Base-by-base conservation (phyloP, 2,797 vertebrate genomes). In the Dicrostonyx torquatus region DNA sequence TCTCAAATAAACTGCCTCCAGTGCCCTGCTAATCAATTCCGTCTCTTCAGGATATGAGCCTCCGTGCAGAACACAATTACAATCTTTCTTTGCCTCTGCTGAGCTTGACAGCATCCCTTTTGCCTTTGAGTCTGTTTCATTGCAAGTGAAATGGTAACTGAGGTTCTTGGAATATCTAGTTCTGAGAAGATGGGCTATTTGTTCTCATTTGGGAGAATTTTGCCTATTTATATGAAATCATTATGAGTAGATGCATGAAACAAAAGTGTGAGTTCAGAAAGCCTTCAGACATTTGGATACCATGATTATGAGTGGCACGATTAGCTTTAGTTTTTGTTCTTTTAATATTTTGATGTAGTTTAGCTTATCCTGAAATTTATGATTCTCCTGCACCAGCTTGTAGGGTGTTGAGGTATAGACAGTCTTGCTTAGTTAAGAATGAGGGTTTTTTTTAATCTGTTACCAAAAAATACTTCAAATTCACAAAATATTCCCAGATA, bases 151-250 rank as follows among this genome's bases (percentile, higher is more conserved):
- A 6, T 75, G 62, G 10, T 22, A 43, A 31, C 45, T 79, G 62
- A 34, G 7, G 43, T 31, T 22, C 3, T 66, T 70, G 13, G 13
- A 34, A n/a, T 6, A 24, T 17, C 5, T 26, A 70, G 11, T 34
- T 58, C 70, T 75, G 15, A 82, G 34, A 7, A 87, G 77, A 68
- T 31, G 50, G 8, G 20, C 5, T 24, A 24, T 89, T 37, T 48
- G 13, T 22, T 91, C 26, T 82, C 43, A 40, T 73, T 14, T 58
- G 34, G 1, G 13, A 72, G 17, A 2, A 40, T 31, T 91, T 94
- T 76, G 68, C 26, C 89, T 83, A 70, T 84, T 89, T 97, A 86
- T 40, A 70, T 15, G 79, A 92, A 91, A 48, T 6, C 20, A 75
- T 9, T 40, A 3, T 10, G 68, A 87, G 3, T 70, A 58, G 15